Conservation (phyloP, 2,113 vertebrate genomes). For the Telmatochromis brichardi region DNA sequence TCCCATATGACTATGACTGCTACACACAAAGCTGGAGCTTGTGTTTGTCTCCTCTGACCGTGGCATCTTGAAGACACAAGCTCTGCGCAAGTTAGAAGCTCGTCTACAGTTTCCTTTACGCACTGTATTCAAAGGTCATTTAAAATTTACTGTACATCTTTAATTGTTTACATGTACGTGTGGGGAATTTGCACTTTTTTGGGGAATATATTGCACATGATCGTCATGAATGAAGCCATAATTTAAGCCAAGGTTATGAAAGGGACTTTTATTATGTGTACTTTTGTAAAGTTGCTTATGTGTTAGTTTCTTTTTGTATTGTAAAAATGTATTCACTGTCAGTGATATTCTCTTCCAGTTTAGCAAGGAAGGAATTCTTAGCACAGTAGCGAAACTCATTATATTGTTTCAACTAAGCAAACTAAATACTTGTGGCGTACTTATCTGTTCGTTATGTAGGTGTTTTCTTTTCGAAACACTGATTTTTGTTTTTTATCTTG, state of each 20-base stretch:
- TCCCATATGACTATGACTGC: not conserved
- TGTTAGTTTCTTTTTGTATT: not conserved
- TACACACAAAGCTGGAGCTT: not conserved
- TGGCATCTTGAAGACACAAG: not conserved
- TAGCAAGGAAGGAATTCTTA: not conserved
- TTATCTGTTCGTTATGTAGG: not conserved
- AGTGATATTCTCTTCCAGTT: not conserved
- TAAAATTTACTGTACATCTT: not conserved
- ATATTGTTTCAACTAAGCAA: not conserved
- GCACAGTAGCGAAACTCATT: not conserved
- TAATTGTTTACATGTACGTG: slow-evolving; percentile 14
- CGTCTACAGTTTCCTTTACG: not conserved
- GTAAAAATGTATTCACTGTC: not conserved
- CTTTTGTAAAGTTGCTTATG: slow-evolving; percentile 36
- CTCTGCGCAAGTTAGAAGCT: slow-evolving; percentile 2
- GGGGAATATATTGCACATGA: slow-evolving; percentile 6
- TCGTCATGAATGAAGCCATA: slow-evolving; percentile 44
- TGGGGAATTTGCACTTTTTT: slow-evolving; percentile 51
- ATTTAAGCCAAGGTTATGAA: slow-evolving; percentile 25
- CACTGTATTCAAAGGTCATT: slow-evolving; percentile 9
- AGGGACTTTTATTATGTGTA: slow-evolving; percentile 42
- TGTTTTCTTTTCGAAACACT: not conserved
- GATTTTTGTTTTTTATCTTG: slow-evolving; percentile 19
- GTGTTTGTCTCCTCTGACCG: not conserved
- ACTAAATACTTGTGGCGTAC: not conserved